Base-by-base conservation (phyloP, 2,797 vertebrate species). In the Siniperca undulata region DNA sequence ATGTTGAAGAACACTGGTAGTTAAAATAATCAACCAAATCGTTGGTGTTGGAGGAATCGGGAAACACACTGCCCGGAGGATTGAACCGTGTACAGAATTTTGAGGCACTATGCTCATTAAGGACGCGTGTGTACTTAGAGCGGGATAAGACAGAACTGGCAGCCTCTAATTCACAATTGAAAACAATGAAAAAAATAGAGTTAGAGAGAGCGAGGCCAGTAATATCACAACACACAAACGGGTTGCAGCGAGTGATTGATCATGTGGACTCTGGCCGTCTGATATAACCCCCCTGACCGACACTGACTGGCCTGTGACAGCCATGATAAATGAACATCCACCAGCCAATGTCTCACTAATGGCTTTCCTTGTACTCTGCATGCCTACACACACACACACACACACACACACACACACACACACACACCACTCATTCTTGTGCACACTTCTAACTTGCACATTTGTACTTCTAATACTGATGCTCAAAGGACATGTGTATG, bases 291-390 rank as follows among this genome's bases (percentile, higher is more conserved):
- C n/a, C 34, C 76, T 70, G 81, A 88, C 90, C 78, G 22, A 81
- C 83, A 76, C 88, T 90, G 89, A 92, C 89, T 88, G 73, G 69
- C 73, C 78, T 75, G 73, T 85, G 90, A 91, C 90, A 85, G 81
- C 77, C 53, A 52, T 91, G 91, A 93, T 90, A 52, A 92, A 93
- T 94, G 90, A 88, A 88, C 89, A 85, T 87, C 74, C 75, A 89
- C 58, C 1, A 22, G 79, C 82, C 86, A 82, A 75, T 80, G 90
- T 87, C 87, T 80, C 70, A 80, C 83, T 93, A 90, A 90, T 87
- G 83, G 71, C 66, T 88, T 74, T 84, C 34, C 42, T 20, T 87
- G 86, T 74, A 77, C 79, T 79, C 16, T 59, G 40, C 40, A 8
- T 53, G n/a, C 58, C 46, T 52, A 4, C 42, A n/a, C 55, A 44